These are phyloP conservation scores for Periophthalmus modestus DNA, from an alignment of 2,113 vertebrate genomes.

Conservation along the genomic window DNA sequence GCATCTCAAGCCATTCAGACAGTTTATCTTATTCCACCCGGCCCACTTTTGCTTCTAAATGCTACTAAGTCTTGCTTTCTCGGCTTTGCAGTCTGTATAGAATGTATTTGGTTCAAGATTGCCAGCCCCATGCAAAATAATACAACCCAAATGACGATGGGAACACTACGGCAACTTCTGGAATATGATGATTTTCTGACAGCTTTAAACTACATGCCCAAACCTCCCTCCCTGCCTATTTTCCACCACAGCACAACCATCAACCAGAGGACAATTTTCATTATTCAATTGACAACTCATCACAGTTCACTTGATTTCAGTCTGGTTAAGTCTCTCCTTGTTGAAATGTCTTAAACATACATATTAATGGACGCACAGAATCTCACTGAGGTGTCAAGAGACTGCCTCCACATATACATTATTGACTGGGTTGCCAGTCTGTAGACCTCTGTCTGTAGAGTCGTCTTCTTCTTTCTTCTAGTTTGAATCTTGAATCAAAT, in stretches of 20 bases:
- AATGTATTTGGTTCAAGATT: too few relatives aligned
- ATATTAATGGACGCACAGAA: background rate
- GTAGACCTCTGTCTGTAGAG: slow-evolving; percentile 9
- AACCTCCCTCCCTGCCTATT: too few relatives aligned
- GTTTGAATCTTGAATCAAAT: slow-evolving; percentile 57
- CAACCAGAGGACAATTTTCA: background rate
- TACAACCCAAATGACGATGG: too few relatives aligned
- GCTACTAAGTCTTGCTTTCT: background rate
- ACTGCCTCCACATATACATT: slow-evolving; percentile 42
- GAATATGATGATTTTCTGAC: background rate
- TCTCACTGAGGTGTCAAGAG: slow-evolving; percentile 17
- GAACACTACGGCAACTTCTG: too few relatives aligned
- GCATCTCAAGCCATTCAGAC: background rate
- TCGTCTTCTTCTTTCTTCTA: slow-evolving; percentile 32
- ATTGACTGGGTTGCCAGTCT: slow-evolving; percentile 32
- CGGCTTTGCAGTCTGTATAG: too few relatives aligned
- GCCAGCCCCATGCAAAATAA: too few relatives aligned
- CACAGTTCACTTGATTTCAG: background rate
- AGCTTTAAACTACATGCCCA: background rate
- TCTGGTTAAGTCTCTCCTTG: background rate
- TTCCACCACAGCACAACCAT: too few relatives aligned
- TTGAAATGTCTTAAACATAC: background rate
- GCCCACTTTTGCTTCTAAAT: too few relatives aligned
- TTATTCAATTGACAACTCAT: background rate
- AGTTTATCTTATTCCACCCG: background rate